These are phyloP conservation scores for Kryphioiulus occultus DNA, from an alignment of 2,888 invertebrate species.

Conservation along the genomic window DNA sequence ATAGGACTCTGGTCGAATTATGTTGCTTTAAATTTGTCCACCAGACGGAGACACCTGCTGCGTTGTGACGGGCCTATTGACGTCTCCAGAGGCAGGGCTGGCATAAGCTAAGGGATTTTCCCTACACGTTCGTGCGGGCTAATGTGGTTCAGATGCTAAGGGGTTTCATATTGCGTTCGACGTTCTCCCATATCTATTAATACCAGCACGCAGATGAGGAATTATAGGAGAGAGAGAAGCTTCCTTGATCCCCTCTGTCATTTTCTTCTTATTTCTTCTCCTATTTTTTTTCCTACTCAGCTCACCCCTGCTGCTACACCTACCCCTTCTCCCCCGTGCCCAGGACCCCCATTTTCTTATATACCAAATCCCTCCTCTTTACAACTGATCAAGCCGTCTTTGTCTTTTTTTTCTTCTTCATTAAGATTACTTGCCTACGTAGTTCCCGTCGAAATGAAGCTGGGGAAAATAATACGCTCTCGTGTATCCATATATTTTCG, in stretches of 20 bases:
- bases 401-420: slow-evolving; percentile 35
- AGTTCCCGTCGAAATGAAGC: slow-evolving; percentile 7
- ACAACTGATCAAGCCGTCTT: slow-evolving; percentile 31
- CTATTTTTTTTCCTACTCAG: background rate
- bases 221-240: slow-evolving; percentile 31
- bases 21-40: background rate
- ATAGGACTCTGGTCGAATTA: background rate
- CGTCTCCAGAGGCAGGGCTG: background rate
- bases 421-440: background rate
- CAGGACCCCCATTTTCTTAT: background rate
- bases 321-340: background rate
- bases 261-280: slow-evolving; percentile 31
- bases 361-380: slow-evolving; percentile 22
- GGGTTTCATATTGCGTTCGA: slow-evolving; percentile 25
- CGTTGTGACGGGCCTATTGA: background rate
- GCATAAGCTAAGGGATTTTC: background rate
- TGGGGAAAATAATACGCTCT: background rate
- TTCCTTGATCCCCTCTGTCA: slow-evolving; percentile 29
- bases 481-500: background rate
- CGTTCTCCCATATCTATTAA: slow-evolving; percentile 25
- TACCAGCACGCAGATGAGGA: slow-evolving; percentile 35
- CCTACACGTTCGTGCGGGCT: slow-evolving; percentile 35
- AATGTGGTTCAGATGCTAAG: slow-evolving; percentile 35
- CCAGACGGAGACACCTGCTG: background rate
- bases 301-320: background rate